Base-by-base conservation (phyloP, 1,140 invertebrate species). In the Gerris buenoi region DNA sequence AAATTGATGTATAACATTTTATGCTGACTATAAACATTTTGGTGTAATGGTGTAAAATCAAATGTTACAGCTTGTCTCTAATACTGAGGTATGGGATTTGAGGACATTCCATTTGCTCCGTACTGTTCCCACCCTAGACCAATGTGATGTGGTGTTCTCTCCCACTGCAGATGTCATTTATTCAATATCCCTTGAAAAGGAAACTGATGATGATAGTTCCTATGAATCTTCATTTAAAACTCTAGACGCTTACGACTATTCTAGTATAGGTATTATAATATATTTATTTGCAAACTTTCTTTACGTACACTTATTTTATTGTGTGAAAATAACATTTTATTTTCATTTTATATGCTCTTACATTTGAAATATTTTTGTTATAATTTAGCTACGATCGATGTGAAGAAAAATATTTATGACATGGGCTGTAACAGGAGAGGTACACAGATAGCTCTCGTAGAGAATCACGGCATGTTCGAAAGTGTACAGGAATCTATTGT, bases 41-140 rank as follows among this genome's bases (percentile, higher is more conserved):
- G n/a, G n/a, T n/a, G n/a, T n/a, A n/a, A n/a, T n/a, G n/a, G n/a
- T n/a, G n/a, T n/a, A n/a, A n/a, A n/a, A n/a, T n/a, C n/a, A n/a
- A n/a, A 5, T 68, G 72, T 79, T 79, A 46, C 75, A 85, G 81
- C 82, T 86, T 60, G 85, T 90, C 68, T 88, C 89, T n/a, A 91
- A 91, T 72, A 91, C 88, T 1, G 89, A 92, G 81, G 87, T 96
- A 46, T 99, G 96, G 96, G 96, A 99, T 77, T 76, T 98, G 5
- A 81, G 95, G 68, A 97, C 93, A 15, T 98, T 94, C 78, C 91
- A 96, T 76, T 79, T 99, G 25, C 77, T 98, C 2, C 86, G 94
- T 73, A 98, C 95, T 0, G 93, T 98, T 13, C 90, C 93, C 18
- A 85, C 89, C 0, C 78, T 98, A 27, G 91, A 97, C 75, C 91